Evolutionary conservation across 2,888 invertebrate species (phyloP).

Genomic region (Metopia argyrocephala): DNA sequence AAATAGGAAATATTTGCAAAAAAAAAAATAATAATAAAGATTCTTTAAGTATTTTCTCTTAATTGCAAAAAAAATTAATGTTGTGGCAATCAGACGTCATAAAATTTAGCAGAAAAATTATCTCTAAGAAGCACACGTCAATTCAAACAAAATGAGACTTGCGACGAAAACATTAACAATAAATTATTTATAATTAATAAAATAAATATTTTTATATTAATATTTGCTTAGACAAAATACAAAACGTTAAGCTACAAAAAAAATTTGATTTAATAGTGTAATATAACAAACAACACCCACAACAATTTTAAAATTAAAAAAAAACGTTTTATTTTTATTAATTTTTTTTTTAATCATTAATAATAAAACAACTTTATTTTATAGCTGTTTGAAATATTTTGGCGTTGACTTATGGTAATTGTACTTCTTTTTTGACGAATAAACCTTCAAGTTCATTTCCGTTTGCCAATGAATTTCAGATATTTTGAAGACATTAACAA

Average conservation of each 20-base stretch:
- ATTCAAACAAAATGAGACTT: slow-evolving; percentile 3
- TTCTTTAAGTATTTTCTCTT: background rate
- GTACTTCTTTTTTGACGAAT: slow-evolving; percentile 28
- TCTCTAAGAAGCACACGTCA: slow-evolving; percentile 21
- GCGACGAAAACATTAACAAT: background rate
- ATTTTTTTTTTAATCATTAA: background rate
- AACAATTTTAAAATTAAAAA: background rate
- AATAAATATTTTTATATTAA: slow-evolving; percentile 36
- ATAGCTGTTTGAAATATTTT: background rate
- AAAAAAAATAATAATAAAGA: background rate
- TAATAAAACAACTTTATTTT: background rate
- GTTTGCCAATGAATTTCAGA: background rate
- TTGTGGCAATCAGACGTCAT: background rate
- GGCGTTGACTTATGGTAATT: slow-evolving; percentile 1
- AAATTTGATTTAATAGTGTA: too few relatives aligned
- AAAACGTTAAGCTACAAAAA: background rate
- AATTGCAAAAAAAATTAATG: slow-evolving; percentile 7
- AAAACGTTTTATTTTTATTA: background rate
- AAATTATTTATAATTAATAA: slow-evolving; percentile 23
- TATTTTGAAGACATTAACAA: background rate
- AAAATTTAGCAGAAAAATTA: background rate
- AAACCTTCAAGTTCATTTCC: slow-evolving; percentile 45
- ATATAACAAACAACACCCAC: background rate
- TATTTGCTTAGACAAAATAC: background rate
- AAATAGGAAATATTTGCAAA: background rate